phyloP scores from a whole-genome alignment of 2,797 vertebrate genomes.

The Phrynocephalus guinanensis region DNA sequence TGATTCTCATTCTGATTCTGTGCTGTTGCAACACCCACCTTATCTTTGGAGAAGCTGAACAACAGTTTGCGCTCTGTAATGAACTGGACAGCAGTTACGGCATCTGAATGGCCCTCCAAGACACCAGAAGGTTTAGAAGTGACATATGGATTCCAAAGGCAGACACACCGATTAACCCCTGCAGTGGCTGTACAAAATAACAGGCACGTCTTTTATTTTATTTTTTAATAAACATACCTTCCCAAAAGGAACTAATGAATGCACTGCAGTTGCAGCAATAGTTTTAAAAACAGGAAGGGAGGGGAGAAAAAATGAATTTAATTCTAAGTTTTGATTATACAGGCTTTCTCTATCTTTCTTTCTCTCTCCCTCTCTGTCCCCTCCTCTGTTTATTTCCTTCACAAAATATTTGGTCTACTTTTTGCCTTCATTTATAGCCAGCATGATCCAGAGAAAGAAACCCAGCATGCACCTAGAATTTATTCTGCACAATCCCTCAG shows the following conservation, averaged over 20 bases:
- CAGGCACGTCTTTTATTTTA: background rate
- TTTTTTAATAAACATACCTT: background rate
- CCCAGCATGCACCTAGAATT: no score
- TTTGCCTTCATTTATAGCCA: background rate
- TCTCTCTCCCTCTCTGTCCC: background rate
- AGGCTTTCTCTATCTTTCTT: background rate
- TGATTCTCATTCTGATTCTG: background rate
- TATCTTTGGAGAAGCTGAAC: conserved; percentile 87
- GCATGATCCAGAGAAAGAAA: conserved; percentile 3
- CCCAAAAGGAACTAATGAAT: conserved; percentile 16
- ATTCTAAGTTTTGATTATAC: background rate
- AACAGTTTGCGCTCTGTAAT: conserved; percentile 82
- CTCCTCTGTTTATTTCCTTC: background rate
- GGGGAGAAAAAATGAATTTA: background rate
- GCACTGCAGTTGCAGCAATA: background rate
- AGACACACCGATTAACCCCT: conserved; percentile 83
- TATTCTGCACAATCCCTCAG: background rate
- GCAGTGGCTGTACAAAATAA: conserved; percentile 80
- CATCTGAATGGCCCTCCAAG: conserved; percentile 80
- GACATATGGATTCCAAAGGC: conserved; percentile 87
- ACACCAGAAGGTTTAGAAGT: conserved; percentile 79
- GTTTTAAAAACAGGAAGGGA: background rate
- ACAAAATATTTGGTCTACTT: background rate
- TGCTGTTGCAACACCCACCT: conserved; percentile 71
- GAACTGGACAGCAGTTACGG: conserved; percentile 81